Evolutionary conservation across 2,113 vertebrate species (phyloP), one percentile per base, ranked within the genome.

Genomic region (Morone chrysops): DNA sequence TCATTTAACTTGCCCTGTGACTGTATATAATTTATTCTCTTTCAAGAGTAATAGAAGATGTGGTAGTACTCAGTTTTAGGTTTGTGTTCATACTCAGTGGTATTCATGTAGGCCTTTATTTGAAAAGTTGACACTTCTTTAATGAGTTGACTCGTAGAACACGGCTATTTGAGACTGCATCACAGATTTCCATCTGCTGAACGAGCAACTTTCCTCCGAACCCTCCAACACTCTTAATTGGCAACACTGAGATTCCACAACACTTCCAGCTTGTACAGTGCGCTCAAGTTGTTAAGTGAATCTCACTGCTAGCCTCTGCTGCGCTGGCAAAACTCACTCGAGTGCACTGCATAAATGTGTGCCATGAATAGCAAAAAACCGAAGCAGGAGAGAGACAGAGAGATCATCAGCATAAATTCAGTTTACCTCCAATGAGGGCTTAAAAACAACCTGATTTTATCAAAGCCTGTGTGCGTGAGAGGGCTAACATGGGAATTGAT

Each of bases 171-270:
- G 60, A 84, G 77, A 60, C 76, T 79, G 75, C 79, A 88, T 89
- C 75, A 22, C 76, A 88, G 75, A 80, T 78, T 84, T 81, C 75
- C 73, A 81, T 85, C 78, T 90, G 87, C 86, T 90, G 81, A 87
- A 73, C 14, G 74, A 72, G 86, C 84, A 69, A 73, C 73, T 87
- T 85, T 84, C 70, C 57, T 6, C n/a, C 3, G 31, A 85, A 85
- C 76, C 78, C 68, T 67, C 51, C 38, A 79, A 68, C 75, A 54
- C 83, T 85, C 59, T 83, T 92, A 94, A 95, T 92, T 92, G 87
- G 91, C 74, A 67, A 65, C 41, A 82, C 86, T 60, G 71, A 80
- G 74, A 85, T 70, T 83, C 87, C 66, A 65, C 78, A 72, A 75
- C 76, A 81, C 65, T 72, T 78, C 80, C 80, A 75, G 81, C 86